phyloP scores from a whole-genome alignment of 92 coral and sea anemone genomes.

The Parazoanthus atlanticus region DNA sequence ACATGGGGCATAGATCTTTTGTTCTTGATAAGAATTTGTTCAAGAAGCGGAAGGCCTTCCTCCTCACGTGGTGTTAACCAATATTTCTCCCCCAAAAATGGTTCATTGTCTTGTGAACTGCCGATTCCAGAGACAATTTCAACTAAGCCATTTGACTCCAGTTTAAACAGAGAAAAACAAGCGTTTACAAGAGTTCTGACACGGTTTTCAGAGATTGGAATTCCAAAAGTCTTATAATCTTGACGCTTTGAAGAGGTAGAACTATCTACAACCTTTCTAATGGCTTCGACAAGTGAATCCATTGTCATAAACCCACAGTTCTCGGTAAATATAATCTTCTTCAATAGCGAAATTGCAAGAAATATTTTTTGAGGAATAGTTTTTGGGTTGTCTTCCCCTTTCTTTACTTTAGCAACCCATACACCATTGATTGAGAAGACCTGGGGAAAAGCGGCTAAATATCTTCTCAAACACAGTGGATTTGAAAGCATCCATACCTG shows the following conservation, averaged over 20 bases:
- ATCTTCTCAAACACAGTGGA: constrained; percentile 36
- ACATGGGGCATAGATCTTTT: constrained; percentile 20
- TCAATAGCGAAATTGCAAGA: neutral
- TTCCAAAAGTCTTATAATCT: constrained; percentile 31
- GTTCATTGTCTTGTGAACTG: neutral
- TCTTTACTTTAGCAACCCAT: neutral
- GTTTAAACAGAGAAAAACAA: constrained; percentile 34
- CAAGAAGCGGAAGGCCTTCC: neutral
- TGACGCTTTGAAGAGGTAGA: neutral
- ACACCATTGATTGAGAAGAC: constrained; percentile 10
- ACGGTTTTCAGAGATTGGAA: constrained; percentile 1
- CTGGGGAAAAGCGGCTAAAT: constrained; percentile 16
- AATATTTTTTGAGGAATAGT: constrained; percentile 4
- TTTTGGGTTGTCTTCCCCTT: neutral
- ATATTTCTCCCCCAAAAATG: neutral
- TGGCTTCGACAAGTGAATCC: constrained; percentile 10
- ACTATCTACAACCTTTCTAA: neutral
- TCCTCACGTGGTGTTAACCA: neutral
- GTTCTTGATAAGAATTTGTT: constrained; percentile 20
- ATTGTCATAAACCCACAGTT: constrained; percentile 7
- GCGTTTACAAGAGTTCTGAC: constrained; percentile 22
- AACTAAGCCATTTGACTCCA: constrained; percentile 24
- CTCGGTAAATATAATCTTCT: neutral
- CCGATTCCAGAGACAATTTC: constrained; percentile 35
- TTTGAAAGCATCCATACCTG: constrained; percentile 38